Base-by-base conservation (phyloP, 2,797 vertebrate species). In the Clamator glandarius region DNA sequence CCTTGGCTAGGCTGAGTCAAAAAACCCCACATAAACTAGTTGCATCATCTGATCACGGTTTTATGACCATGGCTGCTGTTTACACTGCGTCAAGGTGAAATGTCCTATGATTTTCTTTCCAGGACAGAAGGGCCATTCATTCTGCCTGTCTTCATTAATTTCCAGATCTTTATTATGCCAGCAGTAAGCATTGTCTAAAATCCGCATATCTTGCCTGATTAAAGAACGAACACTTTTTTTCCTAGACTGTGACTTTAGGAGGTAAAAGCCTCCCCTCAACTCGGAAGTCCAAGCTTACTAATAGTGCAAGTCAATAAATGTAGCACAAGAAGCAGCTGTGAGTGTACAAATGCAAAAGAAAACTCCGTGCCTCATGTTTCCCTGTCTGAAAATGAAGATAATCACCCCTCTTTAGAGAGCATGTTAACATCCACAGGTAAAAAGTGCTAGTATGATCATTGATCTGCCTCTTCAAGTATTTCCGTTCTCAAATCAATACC, bases 31-130 rank as follows among this genome's bases (percentile, higher is more conserved):
- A 24, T 25, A n/a, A 78, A 25, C 17, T 6, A 14, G 4, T 63
- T 57, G 50, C 51, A 18, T 25, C 35, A 15, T 0, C 18, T 3
- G 5, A 12, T 8, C 3, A 1, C 6, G 11, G 12, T 8, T 31
- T 89, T 33, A 68, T 7, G 17, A 48, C 46, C 33, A 26, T 0
- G 11, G 77, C 58, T 68, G 29, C 48, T 28, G 46, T 2, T 84
- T 63, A 35, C 46, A 10, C 13, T 5, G 19, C 84, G 8, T 28
- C 41, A 48, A 66, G 41, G n/a, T 15, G 25, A 78, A 68, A 33
- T 1, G 7, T 33, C 52, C 48, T 17, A 26, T 8, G 11, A 64
- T 7, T 70, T 62, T 26, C 66, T 7, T 64, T 76, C 84, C 36
- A 77, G 21, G 2, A 58, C 18, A 29, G 46, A 13, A 68, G 4